These are phyloP conservation scores for Podocnemis expansa DNA, from an alignment of 2,113 vertebrate genomes.

Conservation along the genomic window DNA sequence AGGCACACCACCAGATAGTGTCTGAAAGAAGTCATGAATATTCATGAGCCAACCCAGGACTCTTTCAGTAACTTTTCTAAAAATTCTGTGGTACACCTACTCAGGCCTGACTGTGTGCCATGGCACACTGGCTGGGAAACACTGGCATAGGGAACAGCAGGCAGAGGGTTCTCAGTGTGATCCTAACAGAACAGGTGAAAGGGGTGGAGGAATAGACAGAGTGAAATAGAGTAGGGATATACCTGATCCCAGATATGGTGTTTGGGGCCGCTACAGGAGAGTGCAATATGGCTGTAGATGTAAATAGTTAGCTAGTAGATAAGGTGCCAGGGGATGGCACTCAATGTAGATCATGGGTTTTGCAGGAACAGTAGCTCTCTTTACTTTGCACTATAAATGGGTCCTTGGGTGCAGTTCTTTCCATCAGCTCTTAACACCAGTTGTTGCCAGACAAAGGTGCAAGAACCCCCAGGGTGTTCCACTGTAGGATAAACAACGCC, in stretches of 20 bases:
- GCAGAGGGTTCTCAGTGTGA: neutral
- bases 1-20: no score
- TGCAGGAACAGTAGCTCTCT: no score
- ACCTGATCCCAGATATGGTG: neutral
- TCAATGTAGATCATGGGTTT: neutral
- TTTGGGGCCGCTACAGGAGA: no score
- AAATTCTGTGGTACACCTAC: no score
- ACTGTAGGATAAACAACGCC: neutral
- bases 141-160: neutral
- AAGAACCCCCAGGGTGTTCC: neutral
- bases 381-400: neutral
- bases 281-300: neutral
- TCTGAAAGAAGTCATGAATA: no score
- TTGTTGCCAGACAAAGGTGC: neutral
- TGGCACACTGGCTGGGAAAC: no score
- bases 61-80: no score
- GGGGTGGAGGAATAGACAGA: neutral
- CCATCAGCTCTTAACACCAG: no score
- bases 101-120: no score
- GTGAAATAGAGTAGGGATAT: neutral
- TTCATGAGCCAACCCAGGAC: no score
- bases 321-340: neutral
- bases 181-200: neutral
- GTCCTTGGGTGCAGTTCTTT: neutral
- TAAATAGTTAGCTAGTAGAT: no score